Percentiles rank a stretch among this genome's conserved stretches.
Conservation (phyloP, 2,113 vertebrate genomes). For the Antigone vipio region DNA sequence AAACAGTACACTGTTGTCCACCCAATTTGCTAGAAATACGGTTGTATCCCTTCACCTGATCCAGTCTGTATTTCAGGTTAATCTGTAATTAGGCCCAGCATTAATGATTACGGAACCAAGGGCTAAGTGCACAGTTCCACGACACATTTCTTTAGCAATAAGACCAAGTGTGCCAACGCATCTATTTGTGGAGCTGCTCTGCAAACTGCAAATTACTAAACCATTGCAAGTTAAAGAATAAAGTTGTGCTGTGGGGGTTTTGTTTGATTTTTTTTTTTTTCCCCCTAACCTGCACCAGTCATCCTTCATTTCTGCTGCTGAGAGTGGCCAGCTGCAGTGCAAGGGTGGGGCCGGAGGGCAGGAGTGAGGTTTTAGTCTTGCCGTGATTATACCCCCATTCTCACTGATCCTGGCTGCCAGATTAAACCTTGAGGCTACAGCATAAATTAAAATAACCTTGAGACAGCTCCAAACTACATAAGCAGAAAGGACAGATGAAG, state of each 20-base stretch:
- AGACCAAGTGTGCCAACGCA: background rate
- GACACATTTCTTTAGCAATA: background rate
- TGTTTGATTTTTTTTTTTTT: background rate
- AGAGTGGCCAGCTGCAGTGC: background rate
- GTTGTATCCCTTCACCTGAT: background rate
- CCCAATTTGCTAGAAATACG: background rate
- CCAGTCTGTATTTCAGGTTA: background rate
- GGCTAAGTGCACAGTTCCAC: background rate
- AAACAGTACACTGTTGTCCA: background rate
- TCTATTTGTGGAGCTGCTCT: background rate
- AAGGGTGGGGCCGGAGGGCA: background rate
- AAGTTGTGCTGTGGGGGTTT: background rate
- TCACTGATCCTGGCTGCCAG: background rate
- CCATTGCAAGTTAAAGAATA: background rate
- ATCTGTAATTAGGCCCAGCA: constrained; percentile 28
- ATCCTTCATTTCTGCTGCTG: background rate
- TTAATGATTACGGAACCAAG: constrained; percentile 11
- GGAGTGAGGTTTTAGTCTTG: background rate
- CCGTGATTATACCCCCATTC: background rate
- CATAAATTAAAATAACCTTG: background rate
- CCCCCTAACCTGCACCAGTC: background rate
- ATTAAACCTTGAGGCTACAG: background rate
- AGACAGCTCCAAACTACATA: background rate
- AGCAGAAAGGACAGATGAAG: background rate
- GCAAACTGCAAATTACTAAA: background rate